Percentiles rank a stretch among this genome's conserved stretches.
Evolutionary conservation across 2,113 vertebrate genomes (phyloP).

Genomic region (Nesoenas mayeri): DNA sequence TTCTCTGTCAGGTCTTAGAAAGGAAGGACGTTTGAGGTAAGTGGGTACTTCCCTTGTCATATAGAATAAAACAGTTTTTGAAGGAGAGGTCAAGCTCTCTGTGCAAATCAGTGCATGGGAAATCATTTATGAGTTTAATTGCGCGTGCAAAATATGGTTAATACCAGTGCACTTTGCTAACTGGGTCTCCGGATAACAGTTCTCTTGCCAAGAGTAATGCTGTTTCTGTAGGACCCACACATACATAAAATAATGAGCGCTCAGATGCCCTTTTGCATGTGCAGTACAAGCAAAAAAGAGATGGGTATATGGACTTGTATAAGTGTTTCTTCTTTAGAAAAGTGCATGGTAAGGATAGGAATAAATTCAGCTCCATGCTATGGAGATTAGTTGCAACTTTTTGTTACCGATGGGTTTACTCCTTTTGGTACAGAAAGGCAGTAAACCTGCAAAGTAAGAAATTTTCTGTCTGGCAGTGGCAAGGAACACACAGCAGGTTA

Average conservation of each 20-base stretch:
- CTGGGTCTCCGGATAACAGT: neutral
- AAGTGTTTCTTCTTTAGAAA: neutral
- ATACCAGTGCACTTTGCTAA: neutral
- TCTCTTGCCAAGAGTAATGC: neutral
- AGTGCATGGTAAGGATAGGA: neutral
- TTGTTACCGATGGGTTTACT: neutral
- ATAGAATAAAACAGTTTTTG: neutral
- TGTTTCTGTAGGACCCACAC: neutral
- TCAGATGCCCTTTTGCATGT: neutral
- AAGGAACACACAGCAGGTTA: neutral
- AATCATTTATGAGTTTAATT: neutral
- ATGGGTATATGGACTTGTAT: neutral
- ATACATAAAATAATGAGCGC: fast-evolving
- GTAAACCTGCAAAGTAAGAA: neutral
- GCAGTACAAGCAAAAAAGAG: neutral
- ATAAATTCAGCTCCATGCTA: neutral
- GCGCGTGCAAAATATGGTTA: neutral
- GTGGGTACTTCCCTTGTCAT: fast-evolving
- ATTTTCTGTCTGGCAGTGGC: neutral
- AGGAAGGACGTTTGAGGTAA: neutral
- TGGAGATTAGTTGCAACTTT: neutral
- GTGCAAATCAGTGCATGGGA: neutral
- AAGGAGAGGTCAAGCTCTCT: neutral
- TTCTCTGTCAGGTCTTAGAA: neutral
- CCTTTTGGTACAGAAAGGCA: neutral